Base-by-base conservation (phyloP, 2,113 vertebrate species). In the Acrocephalus kingi region DNA sequence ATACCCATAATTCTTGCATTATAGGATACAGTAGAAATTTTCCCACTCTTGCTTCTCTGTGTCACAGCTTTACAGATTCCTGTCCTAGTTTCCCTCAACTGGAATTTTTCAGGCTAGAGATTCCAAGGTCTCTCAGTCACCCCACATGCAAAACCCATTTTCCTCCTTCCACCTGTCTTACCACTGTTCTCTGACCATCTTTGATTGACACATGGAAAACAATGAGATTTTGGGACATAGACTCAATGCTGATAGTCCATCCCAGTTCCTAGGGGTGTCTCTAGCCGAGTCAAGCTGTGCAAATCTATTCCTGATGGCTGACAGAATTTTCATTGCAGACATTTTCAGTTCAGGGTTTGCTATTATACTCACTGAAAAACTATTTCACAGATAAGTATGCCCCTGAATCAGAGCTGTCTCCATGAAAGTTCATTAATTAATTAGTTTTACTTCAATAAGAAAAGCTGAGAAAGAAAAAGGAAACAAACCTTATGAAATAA, bases 91-190 rank as follows among this genome's bases (percentile, higher is more conserved):
- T 19, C 9, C 21, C 4, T 63, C 24, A 45, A 8, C 7, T 61
- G 16, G 4, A 13, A 33, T 30, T 79, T 67, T 71, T 55, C 39
- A 89, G 33, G 19, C 7, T 64, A 35, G 56, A 59, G 7, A 30
- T 30, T 19, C 11, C 15, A 5, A 2, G n/a, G 28, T 35, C 20
- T 49, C 28, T 56, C 22, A 19, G 6, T 11, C 11, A 23, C 10
- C 27, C 9, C 31, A 22, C 8, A 17, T 0, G 2, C 16, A 23
- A 88, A 93, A 61, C 0, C 1, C 3, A 14, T 49, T 73, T 30
- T 64, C 4, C 7, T 45, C 6, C 13, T 80, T 82, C 5, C 13
- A n/a, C 22, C 5, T 71, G 1, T 61, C 12, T 64, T 7, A 45
- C 7, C 15, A 10, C 11, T 37, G 2, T 59, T 67, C 6, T 79